A percentile compares a stretch with the other conserved stretches of the same genome.
phyloP scores from a whole-genome alignment of 2,797 vertebrate genomes.

The Gallinago nigripennis region DNA sequence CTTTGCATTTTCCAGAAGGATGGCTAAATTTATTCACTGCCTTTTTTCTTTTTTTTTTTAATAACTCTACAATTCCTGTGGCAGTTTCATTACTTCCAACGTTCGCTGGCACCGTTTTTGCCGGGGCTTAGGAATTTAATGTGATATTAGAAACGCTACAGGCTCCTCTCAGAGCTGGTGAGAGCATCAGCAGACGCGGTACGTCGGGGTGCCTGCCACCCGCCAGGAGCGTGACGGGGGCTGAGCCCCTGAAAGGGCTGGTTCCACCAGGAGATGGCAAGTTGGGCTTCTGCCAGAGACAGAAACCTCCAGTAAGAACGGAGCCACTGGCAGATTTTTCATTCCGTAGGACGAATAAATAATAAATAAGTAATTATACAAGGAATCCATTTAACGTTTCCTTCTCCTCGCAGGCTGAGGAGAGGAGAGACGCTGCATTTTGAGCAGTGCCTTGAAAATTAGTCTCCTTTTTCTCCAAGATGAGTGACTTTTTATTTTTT shows the following conservation, averaged over 20 bases:
- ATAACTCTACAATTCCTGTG: background rate
- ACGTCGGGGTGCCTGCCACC: accelerated
- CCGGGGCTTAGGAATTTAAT: background rate
- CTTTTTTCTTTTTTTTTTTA: background rate
- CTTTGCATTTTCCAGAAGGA: background rate
- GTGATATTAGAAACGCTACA: background rate
- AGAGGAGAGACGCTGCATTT: background rate
- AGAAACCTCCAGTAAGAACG: background rate
- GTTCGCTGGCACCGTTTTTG: background rate
- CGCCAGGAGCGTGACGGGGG: background rate
- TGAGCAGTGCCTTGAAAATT: background rate
- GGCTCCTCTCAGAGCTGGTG: background rate
- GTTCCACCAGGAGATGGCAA: no score
- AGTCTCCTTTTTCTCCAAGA: background rate
- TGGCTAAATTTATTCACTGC: background rate
- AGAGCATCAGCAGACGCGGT: accelerated
- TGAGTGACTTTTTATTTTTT: background rate
- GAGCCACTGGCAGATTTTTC: background rate
- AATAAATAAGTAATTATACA: background rate
- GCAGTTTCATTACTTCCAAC: background rate
- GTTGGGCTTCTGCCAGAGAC: background rate
- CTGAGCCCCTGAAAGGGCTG: background rate
- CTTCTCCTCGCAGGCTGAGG: background rate
- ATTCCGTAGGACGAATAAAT: background rate
- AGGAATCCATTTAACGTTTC: background rate